Conservation (phyloP, 2,888 invertebrate genomes). For the Plagodis dolabraria region DNA sequence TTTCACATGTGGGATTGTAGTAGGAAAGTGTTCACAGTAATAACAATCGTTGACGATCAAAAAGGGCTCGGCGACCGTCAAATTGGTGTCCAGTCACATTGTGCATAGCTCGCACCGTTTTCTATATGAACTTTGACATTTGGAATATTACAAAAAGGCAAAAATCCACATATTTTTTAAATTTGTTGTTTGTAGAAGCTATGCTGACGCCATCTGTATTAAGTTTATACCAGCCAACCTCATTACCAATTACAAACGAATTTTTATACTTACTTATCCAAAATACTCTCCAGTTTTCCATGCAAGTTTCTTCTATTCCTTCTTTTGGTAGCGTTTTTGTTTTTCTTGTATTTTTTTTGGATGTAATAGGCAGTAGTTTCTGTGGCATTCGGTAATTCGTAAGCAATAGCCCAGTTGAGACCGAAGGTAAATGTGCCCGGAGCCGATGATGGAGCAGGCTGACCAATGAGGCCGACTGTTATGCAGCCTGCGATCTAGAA, state of each 20-base stretch:
- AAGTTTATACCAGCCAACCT: background rate
- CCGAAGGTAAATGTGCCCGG: slow-evolving; percentile 86
- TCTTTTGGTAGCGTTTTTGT: slow-evolving; percentile 80
- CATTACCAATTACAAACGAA: background rate
- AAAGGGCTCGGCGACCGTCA: no score
- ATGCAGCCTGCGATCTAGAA: slow-evolving; percentile 84
- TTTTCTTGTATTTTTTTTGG: slow-evolving; percentile 50
- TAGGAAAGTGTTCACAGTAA: no score
- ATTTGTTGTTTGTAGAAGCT: no score
- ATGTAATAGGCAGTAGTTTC: slow-evolving; percentile 66
- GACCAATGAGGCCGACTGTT: slow-evolving; percentile 85
- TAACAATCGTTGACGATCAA: no score
- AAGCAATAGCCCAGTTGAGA: slow-evolving; percentile 89
- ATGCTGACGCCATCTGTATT: no score
- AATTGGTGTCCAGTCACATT: no score
- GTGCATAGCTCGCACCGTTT: no score
- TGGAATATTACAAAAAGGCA: no score
- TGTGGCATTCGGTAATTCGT: slow-evolving; percentile 84
- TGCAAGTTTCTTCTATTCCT: slow-evolving; percentile 88
- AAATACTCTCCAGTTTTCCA: slow-evolving; percentile 87
- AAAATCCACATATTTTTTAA: no score
- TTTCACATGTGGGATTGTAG: no score
- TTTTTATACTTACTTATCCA: slow-evolving; percentile 86
- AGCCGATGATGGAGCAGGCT: slow-evolving; percentile 75
- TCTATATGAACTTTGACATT: no score